Evolutionary conservation across 2,888 invertebrate genomes (phyloP).

Genomic region (Troides helena): DNA sequence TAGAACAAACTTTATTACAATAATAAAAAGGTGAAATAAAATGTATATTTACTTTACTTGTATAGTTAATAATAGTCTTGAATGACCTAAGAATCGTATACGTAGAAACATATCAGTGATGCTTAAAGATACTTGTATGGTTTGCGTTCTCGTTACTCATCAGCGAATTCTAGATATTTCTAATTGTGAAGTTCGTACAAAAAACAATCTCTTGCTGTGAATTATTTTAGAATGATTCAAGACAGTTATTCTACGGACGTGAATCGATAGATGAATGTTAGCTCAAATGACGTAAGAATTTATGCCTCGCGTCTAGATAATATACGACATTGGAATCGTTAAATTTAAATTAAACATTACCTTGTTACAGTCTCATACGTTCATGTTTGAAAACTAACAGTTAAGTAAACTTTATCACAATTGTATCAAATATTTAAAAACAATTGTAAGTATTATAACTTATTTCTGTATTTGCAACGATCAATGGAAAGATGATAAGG

Average conservation of each 20-base stretch:
- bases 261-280: constrained; percentile 21
- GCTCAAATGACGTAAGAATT: constrained; percentile 27
- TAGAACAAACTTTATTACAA: constrained; percentile 1
- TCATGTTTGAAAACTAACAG: neutral
- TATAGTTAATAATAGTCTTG: neutral
- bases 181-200: neutral
- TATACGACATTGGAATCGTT: constrained; percentile 29
- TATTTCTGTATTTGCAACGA: neutral
- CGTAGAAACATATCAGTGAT: neutral
- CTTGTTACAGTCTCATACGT: constrained; percentile 11
- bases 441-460: neutral
- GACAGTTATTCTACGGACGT: constrained; percentile 17
- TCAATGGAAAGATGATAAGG: neutral
- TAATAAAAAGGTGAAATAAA: neutral
- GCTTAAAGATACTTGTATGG: neutral
- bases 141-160: neutral
- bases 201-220: neutral
- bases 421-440: neutral
- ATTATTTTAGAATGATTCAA: constrained; percentile 22
- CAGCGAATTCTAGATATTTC: neutral
- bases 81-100: neutral
- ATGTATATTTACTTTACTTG: neutral
- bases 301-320: constrained; percentile 24
- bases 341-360: constrained; percentile 20
- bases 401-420: neutral